These are phyloP conservation scores for Heliconius congener DNA, from an alignment of 1,140 invertebrate species.

Conservation along the genomic window DNA sequence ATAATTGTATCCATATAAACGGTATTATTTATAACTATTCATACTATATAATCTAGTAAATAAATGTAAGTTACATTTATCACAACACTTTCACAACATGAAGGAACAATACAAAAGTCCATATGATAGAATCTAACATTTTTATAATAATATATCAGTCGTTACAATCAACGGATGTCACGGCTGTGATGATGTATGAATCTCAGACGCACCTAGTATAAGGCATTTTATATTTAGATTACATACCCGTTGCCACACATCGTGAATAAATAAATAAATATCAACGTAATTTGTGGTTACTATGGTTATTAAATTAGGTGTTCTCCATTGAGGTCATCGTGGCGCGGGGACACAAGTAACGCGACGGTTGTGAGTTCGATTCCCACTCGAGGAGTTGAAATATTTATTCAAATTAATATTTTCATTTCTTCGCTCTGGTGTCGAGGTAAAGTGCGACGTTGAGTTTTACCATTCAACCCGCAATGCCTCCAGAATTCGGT, in stretches of 20 bases:
- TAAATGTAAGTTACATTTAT: conserved; percentile 24
- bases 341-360: too few relatives aligned
- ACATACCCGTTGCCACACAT: conserved; percentile 21
- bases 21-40: background rate
- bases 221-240: conserved; percentile 32
- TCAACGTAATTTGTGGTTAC: background rate
- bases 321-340: too few relatives aligned
- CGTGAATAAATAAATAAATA: background rate
- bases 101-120: conserved; percentile 58
- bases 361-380: too few relatives aligned
- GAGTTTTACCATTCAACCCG: too few relatives aligned
- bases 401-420: too few relatives aligned
- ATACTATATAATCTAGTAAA: background rate
- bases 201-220: conserved; percentile 34
- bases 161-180: conserved; percentile 69
- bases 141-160: conserved; percentile 73
- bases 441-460: too few relatives aligned
- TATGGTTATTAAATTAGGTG: background rate
- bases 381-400: too few relatives aligned
- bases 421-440: too few relatives aligned
- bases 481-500: too few relatives aligned
- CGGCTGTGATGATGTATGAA: conserved; percentile 45
- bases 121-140: conserved; percentile 73
- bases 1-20: too few relatives aligned
- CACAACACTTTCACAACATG: conserved; percentile 56